Conservation (phyloP, 2,797 vertebrate genomes). For the Crenichthys baileyi region DNA sequence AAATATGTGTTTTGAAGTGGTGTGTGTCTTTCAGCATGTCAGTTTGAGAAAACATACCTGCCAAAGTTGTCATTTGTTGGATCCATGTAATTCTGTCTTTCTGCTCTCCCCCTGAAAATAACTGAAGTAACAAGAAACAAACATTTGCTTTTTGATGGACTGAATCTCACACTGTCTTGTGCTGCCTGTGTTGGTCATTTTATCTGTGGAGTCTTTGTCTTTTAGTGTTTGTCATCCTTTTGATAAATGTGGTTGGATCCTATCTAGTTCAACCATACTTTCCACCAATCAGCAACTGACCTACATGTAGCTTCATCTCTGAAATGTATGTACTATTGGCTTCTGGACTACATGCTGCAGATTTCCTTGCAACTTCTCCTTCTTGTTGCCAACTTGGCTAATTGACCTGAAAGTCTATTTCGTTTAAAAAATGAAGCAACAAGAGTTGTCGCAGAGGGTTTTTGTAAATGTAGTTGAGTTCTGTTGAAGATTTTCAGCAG, state of each 20-base stretch:
- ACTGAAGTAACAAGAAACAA: not conserved
- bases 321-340: not conserved
- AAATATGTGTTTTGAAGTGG: not conserved
- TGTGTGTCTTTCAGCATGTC: not conserved
- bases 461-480: not conserved
- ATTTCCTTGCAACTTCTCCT: not conserved
- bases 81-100: not conserved
- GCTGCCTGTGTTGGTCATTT: not conserved
- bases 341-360: not conserved
- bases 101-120: not conserved
- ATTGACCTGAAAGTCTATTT: not conserved
- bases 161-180: not conserved
- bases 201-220: constrained; percentile 5
- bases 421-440: not conserved
- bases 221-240: not conserved
- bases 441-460: not conserved
- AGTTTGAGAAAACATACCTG: not conserved
- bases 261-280: not conserved
- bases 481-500: not conserved
- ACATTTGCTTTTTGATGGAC: not conserved
- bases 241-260: constrained; percentile 4
- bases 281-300: constrained; percentile 2
- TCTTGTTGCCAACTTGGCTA: not conserved
- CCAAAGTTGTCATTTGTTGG: not conserved
- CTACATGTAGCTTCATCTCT: not conserved